Evolutionary conservation across 2,888 invertebrate genomes (phyloP).

Genomic region (Folsomia manolachei): DNA sequence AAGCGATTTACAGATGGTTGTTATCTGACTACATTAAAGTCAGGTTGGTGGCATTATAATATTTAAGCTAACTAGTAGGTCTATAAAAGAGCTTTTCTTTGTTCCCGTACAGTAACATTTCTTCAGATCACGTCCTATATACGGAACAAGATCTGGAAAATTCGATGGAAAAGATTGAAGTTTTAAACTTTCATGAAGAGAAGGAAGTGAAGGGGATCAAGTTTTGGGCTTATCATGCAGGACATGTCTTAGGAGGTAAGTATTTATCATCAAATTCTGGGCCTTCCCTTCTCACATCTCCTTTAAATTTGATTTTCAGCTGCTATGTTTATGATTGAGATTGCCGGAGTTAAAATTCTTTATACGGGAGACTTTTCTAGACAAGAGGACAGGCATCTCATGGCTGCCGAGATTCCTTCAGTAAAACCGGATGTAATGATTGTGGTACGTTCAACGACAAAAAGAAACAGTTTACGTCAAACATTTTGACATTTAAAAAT

Average conservation of each 20-base stretch:
- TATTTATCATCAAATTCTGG: no score
- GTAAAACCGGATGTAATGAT: constrained; percentile 95
- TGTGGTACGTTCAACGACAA: constrained; percentile 62
- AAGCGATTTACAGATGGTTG: constrained; percentile 98
- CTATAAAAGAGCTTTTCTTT: background rate
- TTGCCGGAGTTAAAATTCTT: constrained; percentile 93
- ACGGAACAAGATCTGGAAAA: constrained; percentile 95
- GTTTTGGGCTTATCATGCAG: constrained; percentile 99
- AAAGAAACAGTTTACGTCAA: no score
- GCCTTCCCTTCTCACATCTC: no score
- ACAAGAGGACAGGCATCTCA: constrained; percentile 97
- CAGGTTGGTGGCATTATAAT: constrained; percentile 59
- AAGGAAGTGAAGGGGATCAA: constrained; percentile 93
- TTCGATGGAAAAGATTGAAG: constrained; percentile 98
- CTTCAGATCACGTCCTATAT: constrained; percentile 94
- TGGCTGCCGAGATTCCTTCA: constrained; percentile 98
- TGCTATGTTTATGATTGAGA: constrained; percentile 99
- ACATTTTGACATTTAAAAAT: no score
- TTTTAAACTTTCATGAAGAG: constrained; percentile 96
- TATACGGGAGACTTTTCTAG: constrained; percentile 99
- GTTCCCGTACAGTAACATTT: constrained; percentile 80
- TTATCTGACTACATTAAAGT: constrained; percentile 99
- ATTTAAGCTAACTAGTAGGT: background rate
- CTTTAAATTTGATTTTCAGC: constrained; percentile 59
- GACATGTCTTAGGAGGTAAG: constrained; percentile 81